Conservation (phyloP, 2,888 invertebrate genomes). For the Coenonympha glycerion region DNA sequence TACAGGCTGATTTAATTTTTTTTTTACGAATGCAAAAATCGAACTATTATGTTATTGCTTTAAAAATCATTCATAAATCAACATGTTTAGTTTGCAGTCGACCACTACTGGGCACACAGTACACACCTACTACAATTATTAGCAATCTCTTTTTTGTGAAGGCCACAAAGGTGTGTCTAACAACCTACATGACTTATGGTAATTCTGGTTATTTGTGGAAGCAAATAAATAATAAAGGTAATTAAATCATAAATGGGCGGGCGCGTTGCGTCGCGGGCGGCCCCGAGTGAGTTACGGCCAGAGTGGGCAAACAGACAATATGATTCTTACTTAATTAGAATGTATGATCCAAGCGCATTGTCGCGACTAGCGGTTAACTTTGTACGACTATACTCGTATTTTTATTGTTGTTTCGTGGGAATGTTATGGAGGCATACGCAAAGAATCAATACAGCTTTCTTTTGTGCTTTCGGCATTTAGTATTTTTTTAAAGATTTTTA, state of each 20-base stretch:
- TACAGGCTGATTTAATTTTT: not conserved
- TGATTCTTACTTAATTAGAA: constrained; percentile 10
- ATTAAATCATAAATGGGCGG: constrained; percentile 27
- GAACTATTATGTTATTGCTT: too few species aligned
- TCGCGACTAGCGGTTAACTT: not conserved
- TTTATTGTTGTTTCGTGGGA: not conserved
- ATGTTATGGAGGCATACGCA: not conserved
- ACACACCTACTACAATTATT: too few species aligned
- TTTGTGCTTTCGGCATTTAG: not conserved
- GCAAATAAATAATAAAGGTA: constrained; percentile 22
- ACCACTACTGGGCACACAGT: not conserved
- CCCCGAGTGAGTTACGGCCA: constrained; percentile 7
- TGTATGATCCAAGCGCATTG: not conserved
- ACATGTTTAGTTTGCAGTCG: not conserved
- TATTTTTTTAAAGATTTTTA: too few species aligned
- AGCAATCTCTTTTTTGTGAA: not conserved
- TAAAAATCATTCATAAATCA: not conserved
- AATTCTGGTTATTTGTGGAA: constrained; percentile 11
- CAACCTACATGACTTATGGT: not conserved
- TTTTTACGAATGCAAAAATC: not conserved
- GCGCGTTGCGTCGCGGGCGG: constrained; percentile 9
- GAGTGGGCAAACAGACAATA: constrained; percentile 8
- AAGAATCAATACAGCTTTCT: not conserved
- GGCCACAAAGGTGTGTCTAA: constrained; percentile 13
- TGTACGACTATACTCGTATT: not conserved